Evolutionary conservation across 30 jellyfish, hydroid and myxozoan genomes (phyloP), one percentile per base, ranked within the genome.

Genomic region (Turritopsis dohrnii): DNA sequence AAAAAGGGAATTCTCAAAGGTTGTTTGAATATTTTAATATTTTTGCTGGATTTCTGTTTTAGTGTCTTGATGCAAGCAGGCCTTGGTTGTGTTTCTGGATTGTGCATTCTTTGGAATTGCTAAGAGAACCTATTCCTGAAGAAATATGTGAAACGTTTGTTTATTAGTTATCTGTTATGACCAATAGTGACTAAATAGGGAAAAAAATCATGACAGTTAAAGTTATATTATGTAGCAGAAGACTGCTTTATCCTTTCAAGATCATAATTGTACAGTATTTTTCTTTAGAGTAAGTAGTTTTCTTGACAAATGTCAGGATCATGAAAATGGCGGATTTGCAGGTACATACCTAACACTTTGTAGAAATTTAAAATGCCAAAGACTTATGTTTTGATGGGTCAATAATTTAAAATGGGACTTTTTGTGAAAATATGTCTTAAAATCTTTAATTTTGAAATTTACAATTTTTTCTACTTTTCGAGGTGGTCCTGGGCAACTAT

Each of bases 401-500:
- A n/a, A n/a, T n/a, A n/a, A n/a, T n/a, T n/a, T n/a, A n/a, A n/a
- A n/a, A n/a, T n/a, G n/a, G n/a, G n/a, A n/a, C n/a, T n/a, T n/a
- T n/a, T n/a, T n/a, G n/a, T n/a, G n/a, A n/a, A n/a, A n/a, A n/a
- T n/a, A n/a, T n/a, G n/a, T n/a, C 21, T 60, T 60, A 0, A 60
- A 0, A 60, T 18, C 21, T 21, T 0, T 0, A 60, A 60, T 60
- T 0, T 18, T 23, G 19, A 60, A 0, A 21, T 23, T 60, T 69
- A n/a, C 8, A 21, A 69, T 7, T n/a, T 69, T 27, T 29, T 79
- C 18, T 52, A 17, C 28, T 65, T 4, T 66, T 22, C 29, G 16
- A 94, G 99, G 99, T 53, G 99, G 97, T 4, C 99, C 99, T 69
- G 96, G 96, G 21, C 99, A 94, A 30, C 28, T 94, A 75, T 92